Evolutionary conservation across 2,888 invertebrate genomes (phyloP), one percentile per base, ranked within the genome.

Genomic region (Polyommatus iphigenia): DNA sequence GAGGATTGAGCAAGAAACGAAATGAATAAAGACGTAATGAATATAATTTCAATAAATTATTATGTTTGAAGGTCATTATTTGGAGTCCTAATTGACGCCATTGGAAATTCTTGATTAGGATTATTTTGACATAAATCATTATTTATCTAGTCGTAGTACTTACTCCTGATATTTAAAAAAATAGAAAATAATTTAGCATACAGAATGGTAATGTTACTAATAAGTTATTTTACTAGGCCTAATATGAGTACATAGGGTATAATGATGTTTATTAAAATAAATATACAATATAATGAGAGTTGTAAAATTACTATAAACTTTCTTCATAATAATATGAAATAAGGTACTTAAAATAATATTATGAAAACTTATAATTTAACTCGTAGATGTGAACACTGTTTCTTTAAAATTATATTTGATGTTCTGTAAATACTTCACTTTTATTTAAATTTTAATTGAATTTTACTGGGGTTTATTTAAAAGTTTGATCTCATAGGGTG

Each of bases 1-100:
- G 89, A 91, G 83, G 91, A 92, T 85, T 92, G 84, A 88, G 24
- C 18, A 50, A 71, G 73, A 78, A 76, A 78, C 46, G 54, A 73
- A 77, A 78, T 54, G 54, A 75, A 75, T 41, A 15, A 41, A 46
- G 76, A 76, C 24, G 41, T 76, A 50, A 41, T 72, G 72, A 72
- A 13, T 46, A 24, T 46, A 59, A 41, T 59, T 24, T 4, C 24
- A 32, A 57, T 36, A 76, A 71, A 59, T 15, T n/a, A 54, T 67
- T 67, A 67, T 67, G 29, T 67, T 67, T 29, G 29, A 67, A 15
- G 29, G 67, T 29, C 67, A 67, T 67, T 67, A 67, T 67, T 67
- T 32, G 29, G 67, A 67, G 18, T 67, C 29, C 29, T 67, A 67
- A 67, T 67, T 67, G 67, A 18, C 29, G 29, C 18, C 13, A 67